Conservation (phyloP, 2,797 vertebrate species). For the Paramormyrops hopkinsi region DNA sequence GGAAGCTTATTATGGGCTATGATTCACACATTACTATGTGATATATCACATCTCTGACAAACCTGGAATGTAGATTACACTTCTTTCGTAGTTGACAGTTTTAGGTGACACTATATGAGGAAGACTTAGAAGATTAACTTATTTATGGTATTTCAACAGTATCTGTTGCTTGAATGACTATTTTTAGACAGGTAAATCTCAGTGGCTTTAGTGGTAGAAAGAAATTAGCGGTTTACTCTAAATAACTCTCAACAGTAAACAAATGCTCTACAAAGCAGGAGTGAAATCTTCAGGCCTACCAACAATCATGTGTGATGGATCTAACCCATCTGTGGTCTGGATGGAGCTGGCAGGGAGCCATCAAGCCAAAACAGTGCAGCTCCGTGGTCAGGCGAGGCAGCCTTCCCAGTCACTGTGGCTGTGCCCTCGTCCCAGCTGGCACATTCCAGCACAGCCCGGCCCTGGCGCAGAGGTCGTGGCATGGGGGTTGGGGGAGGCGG, state of each 20-base stretch:
- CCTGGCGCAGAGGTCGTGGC: background rate
- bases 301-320: background rate
- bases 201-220: background rate
- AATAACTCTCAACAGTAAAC: background rate
- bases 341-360: background rate
- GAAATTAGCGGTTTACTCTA: background rate
- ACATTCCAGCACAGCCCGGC: constrained; percentile 14
- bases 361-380: background rate
- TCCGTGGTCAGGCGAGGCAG: background rate
- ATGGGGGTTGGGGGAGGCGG: background rate
- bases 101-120: background rate
- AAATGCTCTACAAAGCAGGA: background rate
- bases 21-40: background rate
- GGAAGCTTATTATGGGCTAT: background rate
- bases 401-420: background rate
- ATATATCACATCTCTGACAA: background rate
- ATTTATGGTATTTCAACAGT: background rate
- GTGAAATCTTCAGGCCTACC: constrained; percentile 1
- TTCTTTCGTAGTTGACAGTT: background rate
- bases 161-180: background rate
- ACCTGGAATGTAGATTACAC: background rate
- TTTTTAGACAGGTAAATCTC: background rate
- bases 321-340: constrained; percentile 2
- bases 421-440: constrained; percentile 6
- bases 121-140: background rate